Base-by-base conservation (phyloP, 2,888 invertebrate genomes). In the Sarcophaga carnaria region DNA sequence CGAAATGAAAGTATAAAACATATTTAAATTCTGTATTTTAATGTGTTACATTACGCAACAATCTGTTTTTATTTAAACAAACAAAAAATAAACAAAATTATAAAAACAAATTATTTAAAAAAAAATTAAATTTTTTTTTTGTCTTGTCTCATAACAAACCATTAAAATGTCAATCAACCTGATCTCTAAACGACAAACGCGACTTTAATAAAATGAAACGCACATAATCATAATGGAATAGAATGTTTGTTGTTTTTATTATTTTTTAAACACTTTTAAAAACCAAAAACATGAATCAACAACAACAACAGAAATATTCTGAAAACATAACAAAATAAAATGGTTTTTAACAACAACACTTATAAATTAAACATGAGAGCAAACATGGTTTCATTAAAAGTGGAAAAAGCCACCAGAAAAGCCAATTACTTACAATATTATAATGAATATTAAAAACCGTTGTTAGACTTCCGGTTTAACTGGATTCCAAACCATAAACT, bases 161-260 rank as follows among this genome's bases (percentile, higher is more conserved):
- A 88, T 88, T 88, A 85, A 88, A 87, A 87, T 89, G 88, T 87
- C 89, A 89, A 85, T 89, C 88, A 89, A 88, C 88, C 74, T 83
- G 74, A 79, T 70, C 59, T 64, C 59, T 71, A 59, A 60, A 71
- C 10, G 59, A 54, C 64, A 59, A 76, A 64, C n/a, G 59, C 14
- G 59, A 59, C 71, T 27, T 6, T 37, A 54, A 54, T 54, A 64
- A 63, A 62, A 45, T 6, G 17, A 25, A 8, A 25, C 37, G 22
- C 8, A 22, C 11, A 74, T 4, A 70, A 60, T 37, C 37, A 8
- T 37, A 37, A 37, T 37, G 37, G 2, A 69, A 63, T 22, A 67
- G 10, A 49, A 60, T 49, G 45, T 37, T 20, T 62, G 60, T 37
- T 37, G 37, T 37, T 37, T 37, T 37, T 37, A 37, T 37, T 37